Evolutionary conservation across 2,113 vertebrate genomes (phyloP).

Genomic region (Lycocorax pyrrhopterus): DNA sequence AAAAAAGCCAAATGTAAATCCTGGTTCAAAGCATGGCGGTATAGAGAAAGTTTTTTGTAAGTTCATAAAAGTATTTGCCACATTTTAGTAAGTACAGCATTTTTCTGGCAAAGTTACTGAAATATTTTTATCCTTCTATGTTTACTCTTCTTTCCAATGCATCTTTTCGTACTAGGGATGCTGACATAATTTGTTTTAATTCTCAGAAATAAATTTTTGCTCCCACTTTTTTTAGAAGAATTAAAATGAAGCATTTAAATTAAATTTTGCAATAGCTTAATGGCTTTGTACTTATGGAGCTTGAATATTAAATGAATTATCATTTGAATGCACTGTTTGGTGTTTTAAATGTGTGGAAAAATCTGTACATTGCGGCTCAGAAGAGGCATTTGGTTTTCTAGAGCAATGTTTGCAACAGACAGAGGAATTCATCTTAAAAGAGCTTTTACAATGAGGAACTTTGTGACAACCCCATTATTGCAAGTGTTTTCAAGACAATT

Average conservation of each 20-base stretch:
- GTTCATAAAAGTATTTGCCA: neutral
- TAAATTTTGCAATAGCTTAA: neutral
- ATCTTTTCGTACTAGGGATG: neutral
- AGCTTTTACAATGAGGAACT: neutral
- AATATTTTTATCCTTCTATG: neutral
- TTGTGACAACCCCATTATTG: neutral
- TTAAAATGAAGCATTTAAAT: neutral
- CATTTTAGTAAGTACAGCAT: neutral
- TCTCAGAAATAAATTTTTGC: neutral
- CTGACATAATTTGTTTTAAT: neutral
- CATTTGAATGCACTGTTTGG: neutral
- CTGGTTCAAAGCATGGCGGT: neutral
- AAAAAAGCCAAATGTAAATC: neutral
- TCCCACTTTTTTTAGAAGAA: neutral
- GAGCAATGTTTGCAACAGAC: neutral
- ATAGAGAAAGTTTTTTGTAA: neutral
- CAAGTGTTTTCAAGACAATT: neutral
- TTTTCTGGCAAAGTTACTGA: neutral
- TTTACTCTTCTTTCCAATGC: neutral
- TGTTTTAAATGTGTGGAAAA: neutral
- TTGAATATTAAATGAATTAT: neutral
- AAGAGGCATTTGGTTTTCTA: neutral
- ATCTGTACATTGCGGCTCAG: neutral
- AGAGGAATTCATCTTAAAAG: neutral
- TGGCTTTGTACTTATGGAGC: neutral